A percentile compares a stretch with the other conserved stretches of the same genome.
Evolutionary conservation across 2,888 invertebrate genomes (phyloP).

Genomic region (Operophtera brumata): DNA sequence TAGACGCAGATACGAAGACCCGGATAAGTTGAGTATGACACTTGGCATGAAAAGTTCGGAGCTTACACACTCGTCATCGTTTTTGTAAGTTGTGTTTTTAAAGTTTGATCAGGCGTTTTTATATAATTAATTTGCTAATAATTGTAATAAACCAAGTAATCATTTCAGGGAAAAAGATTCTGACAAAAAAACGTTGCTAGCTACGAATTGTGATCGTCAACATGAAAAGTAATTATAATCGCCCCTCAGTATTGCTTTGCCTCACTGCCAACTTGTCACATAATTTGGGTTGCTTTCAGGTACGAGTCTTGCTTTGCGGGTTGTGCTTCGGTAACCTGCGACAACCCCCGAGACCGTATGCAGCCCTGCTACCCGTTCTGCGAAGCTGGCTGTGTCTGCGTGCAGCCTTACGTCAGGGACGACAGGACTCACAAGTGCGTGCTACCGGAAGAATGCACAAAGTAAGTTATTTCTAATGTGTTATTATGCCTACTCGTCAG

Average conservation of each 20-base stretch:
- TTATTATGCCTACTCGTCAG: no score
- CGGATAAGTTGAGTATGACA: constrained; percentile 44
- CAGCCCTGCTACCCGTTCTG: constrained; percentile 76
- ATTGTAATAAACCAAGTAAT: neutral
- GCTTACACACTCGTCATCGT: constrained; percentile 39
- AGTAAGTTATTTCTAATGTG: constrained; percentile 51
- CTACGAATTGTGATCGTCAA: constrained; percentile 64
- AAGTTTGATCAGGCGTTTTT: constrained; percentile 1
- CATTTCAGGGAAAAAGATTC: constrained; percentile 57
- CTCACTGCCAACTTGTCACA: neutral
- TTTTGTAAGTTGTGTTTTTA: constrained; percentile 37
- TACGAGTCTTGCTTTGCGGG: constrained; percentile 73
- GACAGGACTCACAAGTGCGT: constrained; percentile 76
- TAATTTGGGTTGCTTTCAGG: constrained; percentile 34
- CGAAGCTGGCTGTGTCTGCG: constrained; percentile 71
- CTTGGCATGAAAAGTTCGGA: constrained; percentile 54
- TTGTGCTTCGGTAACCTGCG: constrained; percentile 70
- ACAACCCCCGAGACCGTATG: constrained; percentile 71
- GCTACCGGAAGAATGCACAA: constrained; percentile 69
- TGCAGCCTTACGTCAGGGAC: constrained; percentile 66
- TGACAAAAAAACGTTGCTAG: constrained; percentile 52
- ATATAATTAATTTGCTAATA: neutral
- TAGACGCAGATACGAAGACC: constrained; percentile 53
- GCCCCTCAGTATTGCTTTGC: neutral
- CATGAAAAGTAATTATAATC: constrained; percentile 50